Base-by-base conservation (phyloP, 2,113 vertebrate genomes). In the Colossoma macropomum region DNA sequence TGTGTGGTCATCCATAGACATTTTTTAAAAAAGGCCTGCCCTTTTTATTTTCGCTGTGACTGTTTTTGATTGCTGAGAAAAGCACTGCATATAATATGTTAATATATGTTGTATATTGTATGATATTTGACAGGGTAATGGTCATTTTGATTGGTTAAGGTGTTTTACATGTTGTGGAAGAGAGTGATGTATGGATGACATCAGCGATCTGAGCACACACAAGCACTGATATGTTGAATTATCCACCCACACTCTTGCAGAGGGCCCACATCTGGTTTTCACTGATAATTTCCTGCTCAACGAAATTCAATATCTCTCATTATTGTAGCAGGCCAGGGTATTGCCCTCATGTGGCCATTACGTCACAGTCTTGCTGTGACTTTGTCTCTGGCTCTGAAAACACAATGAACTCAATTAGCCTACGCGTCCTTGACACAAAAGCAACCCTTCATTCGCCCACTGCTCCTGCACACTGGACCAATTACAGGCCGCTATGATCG, bases 401-500 rank as follows among this genome's bases (percentile, higher is more conserved):
- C 69, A 86, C 70, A 70, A 70, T 87, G 59, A 87, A 82, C 69
- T 88, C 77, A 84, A 59, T 52, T 34, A 81, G 76, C 82, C 34
- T 54, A 27, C n/a, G 21, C 17, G 68, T 59, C 56, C 78, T 62
- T 65, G 45, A 75, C 17, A 79, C 83, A 75, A 85, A 86, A 76
- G 19, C 69, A n/a, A 28, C n/a, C 50, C 65, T 25, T 81, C 50
- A 77, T 78, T 60, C 65, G 17, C 48, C 63, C 62, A 79, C 41
- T 60, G 48, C 15, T 65, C 80, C 73, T 76, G 77, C 73, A 86
- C 79, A 80, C 84, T 86, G 86, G 87, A 81, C 81, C 32, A 21
- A 81, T 80, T 84, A 74, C 77, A 88, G 70, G 27, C 41, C 7
- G 30, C 88, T 87, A 79, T 82, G 30, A 82, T 28, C n/a, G 72